Percentiles rank a stretch among this genome's conserved stretches.
Evolutionary conservation across 2,113 vertebrate genomes (phyloP).

Genomic region (Planiliza haematocheilus): DNA sequence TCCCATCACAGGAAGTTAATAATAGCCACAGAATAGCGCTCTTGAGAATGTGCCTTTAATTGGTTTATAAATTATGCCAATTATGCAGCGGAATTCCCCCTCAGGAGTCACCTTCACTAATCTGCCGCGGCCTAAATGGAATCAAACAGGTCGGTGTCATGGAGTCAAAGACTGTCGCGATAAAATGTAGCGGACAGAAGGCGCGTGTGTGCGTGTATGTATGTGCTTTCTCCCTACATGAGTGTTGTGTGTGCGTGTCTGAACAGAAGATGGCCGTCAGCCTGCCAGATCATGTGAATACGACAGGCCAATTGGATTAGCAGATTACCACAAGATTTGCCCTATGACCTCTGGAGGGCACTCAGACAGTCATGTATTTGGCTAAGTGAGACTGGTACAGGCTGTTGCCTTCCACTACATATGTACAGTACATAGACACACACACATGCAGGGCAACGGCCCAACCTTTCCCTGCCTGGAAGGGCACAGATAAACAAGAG

Average conservation of each 20-base stretch:
- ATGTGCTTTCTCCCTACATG: not conserved
- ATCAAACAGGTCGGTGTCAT: conserved; percentile 70
- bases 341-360: conserved; percentile 76
- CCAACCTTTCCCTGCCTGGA: conserved; percentile 64
- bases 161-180: conserved; percentile 60
- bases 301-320: conserved; percentile 82
- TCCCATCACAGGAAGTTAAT: conserved; percentile 77
- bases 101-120: conserved; percentile 83
- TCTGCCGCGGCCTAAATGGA: conserved; percentile 75
- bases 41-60: conserved; percentile 79
- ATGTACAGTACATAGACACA: conserved; percentile 17
- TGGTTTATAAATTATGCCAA: conserved; percentile 83
- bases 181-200: conserved; percentile 40
- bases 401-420: conserved; percentile 56
- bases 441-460: conserved; percentile 7
- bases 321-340: conserved; percentile 82
- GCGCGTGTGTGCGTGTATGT: conserved; percentile 30
- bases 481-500: conserved; percentile 65
- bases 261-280: conserved; percentile 63
- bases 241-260: conserved; percentile 39
- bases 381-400: conserved; percentile 63
- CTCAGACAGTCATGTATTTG: conserved; percentile 71
- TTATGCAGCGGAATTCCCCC: conserved; percentile 76
- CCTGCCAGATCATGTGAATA: conserved; percentile 81
- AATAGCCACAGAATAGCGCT: conserved; percentile 73